Percentiles rank a stretch among this genome's conserved stretches.
Conservation (phyloP, 2,113 vertebrate genomes). For the Pogona vitticeps region DNA sequence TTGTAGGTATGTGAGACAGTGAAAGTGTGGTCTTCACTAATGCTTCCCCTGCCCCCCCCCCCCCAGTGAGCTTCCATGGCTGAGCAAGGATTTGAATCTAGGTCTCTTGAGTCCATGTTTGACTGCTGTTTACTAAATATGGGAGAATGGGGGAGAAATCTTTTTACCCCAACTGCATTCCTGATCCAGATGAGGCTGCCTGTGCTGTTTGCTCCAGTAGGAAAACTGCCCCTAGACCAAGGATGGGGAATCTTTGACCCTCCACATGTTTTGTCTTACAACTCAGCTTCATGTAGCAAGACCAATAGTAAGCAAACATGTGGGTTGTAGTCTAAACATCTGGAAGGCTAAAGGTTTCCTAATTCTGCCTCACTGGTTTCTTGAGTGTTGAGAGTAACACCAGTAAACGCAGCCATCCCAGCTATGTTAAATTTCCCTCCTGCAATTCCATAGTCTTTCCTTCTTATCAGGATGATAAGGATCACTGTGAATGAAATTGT, state of each 20-base stretch:
- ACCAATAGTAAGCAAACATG: no score
- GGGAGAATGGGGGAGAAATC: neutral
- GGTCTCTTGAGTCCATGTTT: no score
- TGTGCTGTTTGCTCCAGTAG: neutral
- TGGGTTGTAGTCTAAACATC: no score
- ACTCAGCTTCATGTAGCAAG: no score
- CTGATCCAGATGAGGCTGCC: neutral
- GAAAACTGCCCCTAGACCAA: neutral
- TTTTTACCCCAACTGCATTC: neutral
- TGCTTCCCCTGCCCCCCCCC: no score
- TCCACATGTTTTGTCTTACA: no score
- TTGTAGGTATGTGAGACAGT: neutral
- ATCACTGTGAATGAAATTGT: slow-evolving; percentile 18
- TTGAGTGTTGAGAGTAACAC: neutral
- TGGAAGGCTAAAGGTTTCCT: no score
- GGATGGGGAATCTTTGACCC: no score
- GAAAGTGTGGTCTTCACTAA: neutral
- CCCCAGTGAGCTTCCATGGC: neutral
- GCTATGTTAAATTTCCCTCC: neutral
- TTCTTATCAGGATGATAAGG: slow-evolving; percentile 20
- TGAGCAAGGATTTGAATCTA: no score
- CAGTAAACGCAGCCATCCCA: neutral
- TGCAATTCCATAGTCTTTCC: neutral
- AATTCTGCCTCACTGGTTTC: no score
- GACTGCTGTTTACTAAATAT: no score